Base-by-base conservation (phyloP, 2,113 vertebrate species). In the Halcyon senegalensis region DNA sequence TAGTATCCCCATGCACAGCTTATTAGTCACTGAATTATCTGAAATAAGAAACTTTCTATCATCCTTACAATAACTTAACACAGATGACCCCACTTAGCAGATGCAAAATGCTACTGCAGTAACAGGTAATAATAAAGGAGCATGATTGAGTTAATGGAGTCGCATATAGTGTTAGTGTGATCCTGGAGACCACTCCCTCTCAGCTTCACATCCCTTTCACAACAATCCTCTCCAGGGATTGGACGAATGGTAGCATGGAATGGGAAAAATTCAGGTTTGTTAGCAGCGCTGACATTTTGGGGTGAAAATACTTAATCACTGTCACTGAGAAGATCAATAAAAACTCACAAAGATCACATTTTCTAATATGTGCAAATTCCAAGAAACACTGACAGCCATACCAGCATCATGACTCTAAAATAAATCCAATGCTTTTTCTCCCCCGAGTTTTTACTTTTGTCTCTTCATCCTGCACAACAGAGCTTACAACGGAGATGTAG, bases 231-330 rank as follows among this genome's bases (percentile, higher is more conserved):
- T 76, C 72, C 50, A 80, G 63, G 31, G 63, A 77, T 0, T 67
- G 51, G 44, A 74, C 16, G 17, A 90, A 80, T 3, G 5, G 70
- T 35, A 85, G 18, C 27, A 73, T 0, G 7, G 39, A 90, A 44
- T 28, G 44, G 33, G 30, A 35, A 87, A 62, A 67, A 84, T 5
- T 69, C 76, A 84, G 59, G 63, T 68, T 87, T 87, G 58, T 91
- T 56, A 79, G 67, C 46, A 92, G 73, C 53, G 17, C 33, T 87
- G 79, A 93, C 75, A 70, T 81, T 94, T 75, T 46, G 63, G 59
- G 48, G 64, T 76, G 50, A 55, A 92, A 93, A 80, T 51, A 51
- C 33, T 86, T 93, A 90, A 86, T 95, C 83, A 92, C 58, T 59
- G 41, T 51, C 90, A 84, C 67, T 17, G 44, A 86, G 67, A 74